Base-by-base conservation (phyloP, 2,888 invertebrate genomes). In the Macrophya annulata region DNA sequence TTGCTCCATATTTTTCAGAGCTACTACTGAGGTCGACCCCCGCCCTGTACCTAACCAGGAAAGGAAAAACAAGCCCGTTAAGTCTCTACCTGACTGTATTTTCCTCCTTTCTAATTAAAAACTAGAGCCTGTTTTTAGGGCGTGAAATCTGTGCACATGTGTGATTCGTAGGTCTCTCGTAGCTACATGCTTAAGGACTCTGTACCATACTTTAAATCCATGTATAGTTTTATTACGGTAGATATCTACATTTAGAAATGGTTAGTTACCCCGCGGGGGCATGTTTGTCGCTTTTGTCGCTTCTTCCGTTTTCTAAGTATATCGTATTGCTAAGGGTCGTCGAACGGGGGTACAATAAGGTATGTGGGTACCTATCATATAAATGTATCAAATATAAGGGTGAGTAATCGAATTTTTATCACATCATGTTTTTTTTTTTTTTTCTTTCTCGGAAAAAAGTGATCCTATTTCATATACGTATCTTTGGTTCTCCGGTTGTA, bases 1-100 rank as follows among this genome's bases (percentile, higher is more conserved):
- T 40, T 85, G 43, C 81, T 43, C 81, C 71, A 81, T 85, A 85
- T 82, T 85, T 82, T 85, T 51, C 81, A 79, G 76, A 31, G 37
- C 76, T 43, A 65, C 21, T 37, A 65, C 51, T 15, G 62, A 40
- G 45, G 62, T 51, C 65, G 21, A n/a, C 40, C 59, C 37, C 62
- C 79, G 8, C 48, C 68, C 62, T 9, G 9, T 25, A 31, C 31
- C 81, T 37, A 81, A 81, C 45, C 65, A 1, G 68, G 10, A 40
- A 65, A 40, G 81, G 17, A 74, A 45, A 45, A 74, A 45, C 48
- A 82, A 85, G 71, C 77, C 79, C 71, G 85, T 79, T 85, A 55
- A 85, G 85, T 85, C 83, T 48, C 68, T 68, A 40, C 79, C 72
- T 43, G 31, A 71, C 79, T 43, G 77, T 71, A 82, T 81, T 85